Evolutionary conservation across 1,140 invertebrate species (phyloP).

Genomic region (Drosophila bocqueti): DNA sequence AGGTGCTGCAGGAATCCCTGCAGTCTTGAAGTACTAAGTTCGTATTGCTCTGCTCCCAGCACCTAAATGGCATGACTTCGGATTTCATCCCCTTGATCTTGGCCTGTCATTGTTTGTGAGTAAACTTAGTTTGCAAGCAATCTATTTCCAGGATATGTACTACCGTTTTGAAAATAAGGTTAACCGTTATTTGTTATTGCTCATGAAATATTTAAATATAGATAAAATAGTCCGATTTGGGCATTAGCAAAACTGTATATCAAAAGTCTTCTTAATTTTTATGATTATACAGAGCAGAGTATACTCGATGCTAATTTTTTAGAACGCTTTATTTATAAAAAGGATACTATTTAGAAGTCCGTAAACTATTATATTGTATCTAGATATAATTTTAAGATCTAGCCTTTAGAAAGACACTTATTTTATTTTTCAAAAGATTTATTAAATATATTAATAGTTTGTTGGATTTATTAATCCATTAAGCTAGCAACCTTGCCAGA

Average conservation of each 20-base stretch:
- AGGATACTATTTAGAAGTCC: too few species aligned
- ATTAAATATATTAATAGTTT: background rate
- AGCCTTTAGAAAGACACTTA: background rate
- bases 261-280: background rate
- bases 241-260: background rate
- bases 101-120: background rate
- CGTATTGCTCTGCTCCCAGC: background rate
- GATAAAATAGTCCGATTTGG: background rate
- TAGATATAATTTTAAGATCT: too few species aligned
- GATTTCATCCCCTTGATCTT: background rate
- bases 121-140: too few species aligned
- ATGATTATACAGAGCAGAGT: background rate
- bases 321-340: too few species aligned
- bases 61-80: background rate
- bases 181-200: background rate
- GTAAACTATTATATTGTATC: too few species aligned
- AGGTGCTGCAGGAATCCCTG: background rate
- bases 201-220: background rate
- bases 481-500: background rate
- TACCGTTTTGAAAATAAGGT: background rate
- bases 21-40: too few species aligned
- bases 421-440: background rate
- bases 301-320: too few species aligned
- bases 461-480: background rate
- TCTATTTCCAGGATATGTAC: background rate